Evolutionary conservation across 2,113 vertebrate genomes (phyloP).

Genomic region (Oxyruncus cristatus): DNA sequence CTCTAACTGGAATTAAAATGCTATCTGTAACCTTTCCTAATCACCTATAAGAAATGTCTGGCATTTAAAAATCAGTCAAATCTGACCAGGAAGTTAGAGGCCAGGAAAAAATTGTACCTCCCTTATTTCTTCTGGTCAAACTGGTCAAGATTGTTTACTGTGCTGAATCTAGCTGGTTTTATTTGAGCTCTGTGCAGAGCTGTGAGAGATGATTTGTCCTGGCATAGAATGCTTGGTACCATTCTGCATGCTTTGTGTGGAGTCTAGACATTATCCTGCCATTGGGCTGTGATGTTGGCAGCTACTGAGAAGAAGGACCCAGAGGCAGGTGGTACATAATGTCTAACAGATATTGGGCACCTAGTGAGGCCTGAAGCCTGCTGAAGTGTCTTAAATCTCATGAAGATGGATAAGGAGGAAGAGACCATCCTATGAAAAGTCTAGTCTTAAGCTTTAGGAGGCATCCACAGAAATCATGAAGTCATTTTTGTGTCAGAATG

Average conservation of each 20-base stretch:
- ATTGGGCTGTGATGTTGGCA: not conserved
- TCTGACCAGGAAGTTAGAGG: not conserved
- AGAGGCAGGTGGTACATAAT: not conserved
- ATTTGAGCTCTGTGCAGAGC: not conserved
- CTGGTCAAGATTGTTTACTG: not conserved
- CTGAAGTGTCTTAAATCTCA: not conserved
- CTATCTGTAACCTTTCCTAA: not conserved
- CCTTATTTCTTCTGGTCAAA: not conserved
- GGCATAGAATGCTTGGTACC: not conserved
- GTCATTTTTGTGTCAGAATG: not conserved
- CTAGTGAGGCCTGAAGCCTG: not conserved
- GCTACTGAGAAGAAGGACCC: not conserved
- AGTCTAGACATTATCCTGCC: rapidly evolving
- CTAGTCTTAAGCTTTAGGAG: not conserved
- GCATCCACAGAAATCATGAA: not conserved
- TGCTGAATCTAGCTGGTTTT: not conserved
- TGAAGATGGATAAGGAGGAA: not conserved
- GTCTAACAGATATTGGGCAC: not conserved
- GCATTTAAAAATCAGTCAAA: not conserved
- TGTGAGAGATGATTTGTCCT: not conserved
- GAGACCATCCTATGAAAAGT: not conserved
- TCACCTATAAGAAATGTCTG: not conserved
- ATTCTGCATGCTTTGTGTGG: not conserved
- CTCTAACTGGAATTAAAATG: not conserved
- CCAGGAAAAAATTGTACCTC: not conserved